Conservation (phyloP, 37 sponge, comb jelly and placozoan genomes). For the Petrosia ficiformis region DNA sequence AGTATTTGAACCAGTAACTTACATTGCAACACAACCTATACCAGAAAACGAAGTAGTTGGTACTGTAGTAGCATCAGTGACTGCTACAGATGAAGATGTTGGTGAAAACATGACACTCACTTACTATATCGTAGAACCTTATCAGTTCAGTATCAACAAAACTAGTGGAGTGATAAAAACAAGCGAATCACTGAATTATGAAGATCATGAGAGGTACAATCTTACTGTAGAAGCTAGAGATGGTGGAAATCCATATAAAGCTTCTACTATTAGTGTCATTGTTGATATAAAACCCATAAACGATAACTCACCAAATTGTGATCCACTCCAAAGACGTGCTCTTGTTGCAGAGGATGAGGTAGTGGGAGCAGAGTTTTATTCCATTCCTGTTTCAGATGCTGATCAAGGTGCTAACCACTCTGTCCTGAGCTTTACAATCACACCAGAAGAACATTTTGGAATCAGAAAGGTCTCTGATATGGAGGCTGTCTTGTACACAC, state of each 20-base stretch:
- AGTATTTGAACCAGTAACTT: background rate
- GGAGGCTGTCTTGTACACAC: slow-evolving; percentile 21
- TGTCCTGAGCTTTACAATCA: slow-evolving; percentile 38
- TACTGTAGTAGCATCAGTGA: slow-evolving; percentile 17
- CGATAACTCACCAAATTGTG: slow-evolving; percentile 70
- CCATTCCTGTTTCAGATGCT: slow-evolving; percentile 53
- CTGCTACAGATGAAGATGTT: slow-evolving; percentile 35
- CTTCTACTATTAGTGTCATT: slow-evolving; percentile 35
- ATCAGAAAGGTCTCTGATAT: slow-evolving; percentile 27
- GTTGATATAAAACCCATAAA: slow-evolving; percentile 57
- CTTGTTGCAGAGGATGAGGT: slow-evolving; percentile 32
- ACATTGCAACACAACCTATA: background rate
- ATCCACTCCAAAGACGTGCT: slow-evolving; percentile 16
- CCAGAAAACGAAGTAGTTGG: slow-evolving; percentile 34
- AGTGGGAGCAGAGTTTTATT: slow-evolving; percentile 22
- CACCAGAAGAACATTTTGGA: slow-evolving; percentile 7
- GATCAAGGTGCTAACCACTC: slow-evolving; percentile 53
- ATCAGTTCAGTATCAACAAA: slow-evolving; percentile 34
- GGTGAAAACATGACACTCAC: slow-evolving; percentile 40
- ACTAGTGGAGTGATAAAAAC: slow-evolving; percentile 58
- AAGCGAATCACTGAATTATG: slow-evolving; percentile 41
- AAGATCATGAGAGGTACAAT: slow-evolving; percentile 28
- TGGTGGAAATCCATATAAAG: slow-evolving; percentile 10
- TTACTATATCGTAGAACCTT: slow-evolving; percentile 15
- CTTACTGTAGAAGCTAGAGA: slow-evolving; percentile 54